Conservation (phyloP, 2,113 vertebrate species). For the Procavia capensis region DNA sequence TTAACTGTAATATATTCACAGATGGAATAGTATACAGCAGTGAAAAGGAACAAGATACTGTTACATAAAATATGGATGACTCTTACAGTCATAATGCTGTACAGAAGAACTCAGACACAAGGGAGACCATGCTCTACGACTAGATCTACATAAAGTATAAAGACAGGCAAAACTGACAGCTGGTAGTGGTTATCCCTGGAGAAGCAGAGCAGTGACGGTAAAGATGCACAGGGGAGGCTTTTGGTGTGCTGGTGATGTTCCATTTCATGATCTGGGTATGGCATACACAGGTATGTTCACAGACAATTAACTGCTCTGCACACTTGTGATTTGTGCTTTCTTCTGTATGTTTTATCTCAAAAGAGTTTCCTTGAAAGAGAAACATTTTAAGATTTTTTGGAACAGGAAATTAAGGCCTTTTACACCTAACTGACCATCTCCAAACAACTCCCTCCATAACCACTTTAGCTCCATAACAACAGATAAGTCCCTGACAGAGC, state of each 20-base stretch:
- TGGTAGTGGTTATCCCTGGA: no score
- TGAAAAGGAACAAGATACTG: no score
- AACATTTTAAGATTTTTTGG: background rate
- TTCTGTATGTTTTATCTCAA: background rate
- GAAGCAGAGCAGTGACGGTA: no score
- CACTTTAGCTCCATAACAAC: background rate
- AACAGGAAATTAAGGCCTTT: background rate
- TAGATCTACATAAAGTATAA: no score
- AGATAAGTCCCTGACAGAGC: background rate
- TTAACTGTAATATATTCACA: no score
- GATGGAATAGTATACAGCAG: no score
- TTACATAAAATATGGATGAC: no score
- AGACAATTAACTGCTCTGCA: background rate
- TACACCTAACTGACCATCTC: background rate
- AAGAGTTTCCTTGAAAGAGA: slow-evolving; percentile 14
- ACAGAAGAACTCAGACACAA: no score
- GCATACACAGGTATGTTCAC: background rate
- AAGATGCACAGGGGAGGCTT: no score
- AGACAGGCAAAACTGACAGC: no score
- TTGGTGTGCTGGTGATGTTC: background rate
- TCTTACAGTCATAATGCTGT: no score
- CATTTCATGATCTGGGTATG: background rate
- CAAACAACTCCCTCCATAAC: background rate
- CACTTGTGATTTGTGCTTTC: background rate
- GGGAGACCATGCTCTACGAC: no score